Evolutionary conservation across 2,113 vertebrate genomes (phyloP), one percentile per base, ranked within the genome.

Genomic region (Oncorhynchus keta): DNA sequence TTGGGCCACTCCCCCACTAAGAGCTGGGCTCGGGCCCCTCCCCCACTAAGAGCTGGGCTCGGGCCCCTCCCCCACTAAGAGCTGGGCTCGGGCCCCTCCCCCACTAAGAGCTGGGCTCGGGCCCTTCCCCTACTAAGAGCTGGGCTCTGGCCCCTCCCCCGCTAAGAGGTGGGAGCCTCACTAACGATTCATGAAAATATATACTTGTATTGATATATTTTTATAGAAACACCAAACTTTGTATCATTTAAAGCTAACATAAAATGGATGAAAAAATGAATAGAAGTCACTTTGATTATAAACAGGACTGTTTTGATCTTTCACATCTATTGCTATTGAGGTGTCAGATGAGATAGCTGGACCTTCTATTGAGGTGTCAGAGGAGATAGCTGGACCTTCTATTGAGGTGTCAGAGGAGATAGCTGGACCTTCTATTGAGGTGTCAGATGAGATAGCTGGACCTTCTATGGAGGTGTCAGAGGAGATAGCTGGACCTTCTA

Each of bases 131-230:
- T 9, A 45, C 39, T 45, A 45, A 45, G 39, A 45, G 39, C 39
- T 45, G 39, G 39, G 39, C 39, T 45, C 39, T 11, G 9, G 39
- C 51, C 51, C 51, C 51, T 55, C 51, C 51, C 70, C 75, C 80
- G 49, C 65, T 72, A 74, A 78, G 66, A 85, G 83, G 85, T 80
- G 79, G 84, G 84, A 81, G 76, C 83, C 48, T 22, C 73, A 86
- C 84, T 84, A 81, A 83, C 83, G 76, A 86, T 87, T 84, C 75
- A 84, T 82, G 83, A 89, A 92, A 88, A 93, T 87, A 91, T 88
- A 90, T 91, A 86, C 88, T 84, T 87, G 72, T 82, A 89, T 89
- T 89, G 90, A 89, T 92, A 90, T 93, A 89, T 92, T 91, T 93
- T 91, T 91, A 84, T 91, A 92, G 84, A 89, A 84, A 61, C 84